Base-by-base conservation (phyloP, 2,888 invertebrate genomes). In the Clunio marinus region DNA sequence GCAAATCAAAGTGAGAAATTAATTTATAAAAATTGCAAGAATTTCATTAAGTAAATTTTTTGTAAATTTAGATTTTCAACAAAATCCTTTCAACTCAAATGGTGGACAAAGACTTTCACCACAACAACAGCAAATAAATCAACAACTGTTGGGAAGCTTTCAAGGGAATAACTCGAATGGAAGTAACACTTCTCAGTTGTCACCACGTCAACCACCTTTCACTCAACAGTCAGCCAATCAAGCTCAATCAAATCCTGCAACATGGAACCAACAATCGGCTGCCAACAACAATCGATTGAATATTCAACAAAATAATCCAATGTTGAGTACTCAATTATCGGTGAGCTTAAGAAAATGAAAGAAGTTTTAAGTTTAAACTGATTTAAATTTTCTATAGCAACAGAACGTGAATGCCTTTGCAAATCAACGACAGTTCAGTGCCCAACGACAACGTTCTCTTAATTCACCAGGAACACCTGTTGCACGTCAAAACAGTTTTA, bases 281-380 rank as follows among this genome's bases (percentile, higher is more conserved):
- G 69, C 69, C 70, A 70, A 62, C n/a, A 70, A 73, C 72, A 69
- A 72, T 68, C 69, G 76, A 70, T 57, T 89, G 73, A 84, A 85
- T 69, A 81, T 87, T 70, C 88, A 88, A 74, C 87, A 83, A 73
- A 88, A 93, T 78, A 92, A 93, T 80, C 91, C 93, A 28, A 92
- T 94, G 92, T 83, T 94, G 74, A 90, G 88, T 80, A 89, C 90
- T 73, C 91, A 91, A 79, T 81, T 91, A 74, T 88, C 88, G 76
- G 90, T 90, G 80, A 84, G 84, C 83, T 70, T 46, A 8, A 7
- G 32, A n/a, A n/a, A n/a, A n/a, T n/a, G n/a, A n/a, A n/a, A n/a
- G n/a, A n/a, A n/a, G 25, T 27, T 27, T 20, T 1, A 24, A 37
- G 24, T 17, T 45, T 27, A 1, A 63, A 27, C 13, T 62, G 1